A percentile compares a stretch with the other conserved stretches of the same genome.
These are phyloP conservation scores for Himalopsyche tibetana DNA, from an alignment of 2,888 invertebrate genomes.

Conservation along the genomic window DNA sequence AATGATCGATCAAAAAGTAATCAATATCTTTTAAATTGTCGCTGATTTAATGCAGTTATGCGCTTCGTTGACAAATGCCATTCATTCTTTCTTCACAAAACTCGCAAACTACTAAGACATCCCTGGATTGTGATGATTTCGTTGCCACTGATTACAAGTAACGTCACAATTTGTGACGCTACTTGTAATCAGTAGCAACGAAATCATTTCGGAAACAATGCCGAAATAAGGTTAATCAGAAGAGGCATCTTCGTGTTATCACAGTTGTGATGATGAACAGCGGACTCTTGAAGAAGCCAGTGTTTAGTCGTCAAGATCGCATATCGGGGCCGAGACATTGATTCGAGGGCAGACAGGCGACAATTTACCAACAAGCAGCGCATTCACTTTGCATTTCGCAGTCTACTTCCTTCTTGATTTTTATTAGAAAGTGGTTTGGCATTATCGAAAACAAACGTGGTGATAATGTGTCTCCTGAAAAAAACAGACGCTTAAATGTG, in stretches of 20 bases:
- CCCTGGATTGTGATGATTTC: too few relatives aligned
- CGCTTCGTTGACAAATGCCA: too few relatives aligned
- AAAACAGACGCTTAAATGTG: too few relatives aligned
- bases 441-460: neutral
- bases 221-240: neutral
- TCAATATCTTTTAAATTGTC: too few relatives aligned
- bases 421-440: constrained; percentile 25
- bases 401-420: constrained; percentile 15
- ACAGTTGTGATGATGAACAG: constrained; percentile 37
- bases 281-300: constrained; percentile 3
- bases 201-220: neutral
- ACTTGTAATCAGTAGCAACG: neutral
- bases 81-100: too few relatives aligned
- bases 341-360: neutral
- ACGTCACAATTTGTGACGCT: too few relatives aligned
- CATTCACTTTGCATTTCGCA: constrained; percentile 53
- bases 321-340: constrained; percentile 43
- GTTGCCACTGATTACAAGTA: too few relatives aligned
- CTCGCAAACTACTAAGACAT: too few relatives aligned
- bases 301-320: constrained; percentile 7
- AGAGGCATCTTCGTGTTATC: neutral
- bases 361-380: neutral
- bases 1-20: too few relatives aligned
- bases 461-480: too few relatives aligned
- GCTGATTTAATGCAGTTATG: too few relatives aligned